Evolutionary conservation across 2,797 vertebrate genomes (phyloP).

Genomic region (Sarcophilus harrisii): DNA sequence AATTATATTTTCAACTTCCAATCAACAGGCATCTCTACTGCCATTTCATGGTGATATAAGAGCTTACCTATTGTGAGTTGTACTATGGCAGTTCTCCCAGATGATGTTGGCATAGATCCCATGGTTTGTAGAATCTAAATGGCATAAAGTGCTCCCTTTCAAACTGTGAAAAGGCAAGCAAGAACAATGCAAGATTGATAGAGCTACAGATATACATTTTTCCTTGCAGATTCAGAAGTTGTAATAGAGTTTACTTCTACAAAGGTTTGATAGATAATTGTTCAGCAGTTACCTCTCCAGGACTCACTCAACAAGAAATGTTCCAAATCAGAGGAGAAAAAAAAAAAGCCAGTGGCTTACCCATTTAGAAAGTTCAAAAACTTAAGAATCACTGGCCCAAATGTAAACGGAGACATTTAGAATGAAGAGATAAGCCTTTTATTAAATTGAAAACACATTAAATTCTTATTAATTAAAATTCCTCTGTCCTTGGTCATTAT

Average conservation of each 20-base stretch:
- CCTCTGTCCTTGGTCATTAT: neutral
- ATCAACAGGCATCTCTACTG: constrained; percentile 36
- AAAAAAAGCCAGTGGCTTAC: neutral
- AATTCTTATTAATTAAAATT: neutral
- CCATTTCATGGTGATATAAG: constrained; percentile 17
- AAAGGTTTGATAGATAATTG: constrained; percentile 6
- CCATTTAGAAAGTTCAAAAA: neutral
- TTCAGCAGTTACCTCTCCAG: neutral
- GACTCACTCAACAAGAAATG: neutral
- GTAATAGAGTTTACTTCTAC: constrained; percentile 1
- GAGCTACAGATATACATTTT: constrained; percentile 4
- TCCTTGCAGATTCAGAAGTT: neutral
- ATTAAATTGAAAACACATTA: neutral
- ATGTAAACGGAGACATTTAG: neutral
- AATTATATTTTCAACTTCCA: constrained; percentile 42
- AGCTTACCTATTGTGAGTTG: constrained; percentile 12
- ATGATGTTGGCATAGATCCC: neutral
- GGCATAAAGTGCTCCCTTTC: neutral
- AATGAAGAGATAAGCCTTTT: neutral
- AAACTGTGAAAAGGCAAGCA: constrained; percentile 24
- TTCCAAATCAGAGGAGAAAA: neutral
- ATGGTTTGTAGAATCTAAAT: constrained; percentile 23
- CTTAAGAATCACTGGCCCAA: neutral
- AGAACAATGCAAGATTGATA: neutral
- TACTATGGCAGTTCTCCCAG: neutral